A percentile compares a stretch with the other conserved stretches of the same genome.
Conservation (phyloP, 1,140 invertebrate genomes). For the Bombus confusus region DNA sequence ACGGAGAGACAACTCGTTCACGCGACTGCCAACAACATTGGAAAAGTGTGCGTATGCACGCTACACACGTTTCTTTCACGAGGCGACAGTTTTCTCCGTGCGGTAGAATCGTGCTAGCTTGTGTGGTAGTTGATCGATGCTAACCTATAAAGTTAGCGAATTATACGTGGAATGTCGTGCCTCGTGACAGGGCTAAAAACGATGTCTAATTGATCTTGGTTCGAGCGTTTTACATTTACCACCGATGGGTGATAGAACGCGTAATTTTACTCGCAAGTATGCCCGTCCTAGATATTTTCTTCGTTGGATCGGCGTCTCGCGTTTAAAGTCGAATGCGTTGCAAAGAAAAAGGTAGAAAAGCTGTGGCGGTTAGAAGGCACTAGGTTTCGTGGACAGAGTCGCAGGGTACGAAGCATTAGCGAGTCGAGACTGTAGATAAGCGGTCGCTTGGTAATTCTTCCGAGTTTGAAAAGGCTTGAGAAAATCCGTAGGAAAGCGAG, state of each 20-base stretch:
- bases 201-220: background rate
- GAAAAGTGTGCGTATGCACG: constrained; percentile 24
- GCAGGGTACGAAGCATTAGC: background rate
- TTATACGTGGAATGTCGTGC: constrained; percentile 16
- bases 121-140: constrained; percentile 6
- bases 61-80: background rate
- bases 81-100: constrained; percentile 4
- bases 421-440: background rate
- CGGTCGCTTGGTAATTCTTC: constrained; percentile 43
- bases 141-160: constrained; percentile 8
- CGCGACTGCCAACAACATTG: background rate
- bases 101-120: background rate
- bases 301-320: background rate
- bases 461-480: constrained; percentile 52
- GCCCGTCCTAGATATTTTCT: constrained; percentile 36
- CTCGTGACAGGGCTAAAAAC: background rate
- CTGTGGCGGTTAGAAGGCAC: background rate
- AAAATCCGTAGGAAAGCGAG: constrained; percentile 35
- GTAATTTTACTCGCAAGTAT: constrained; percentile 51
- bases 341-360: too few species aligned
- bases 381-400: background rate
- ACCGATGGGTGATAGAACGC: constrained; percentile 7
- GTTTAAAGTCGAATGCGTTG: background rate
- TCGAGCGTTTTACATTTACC: constrained; percentile 17
- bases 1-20: background rate